Conservation (phyloP, 2,888 invertebrate genomes). For the Drosophila flavopinicola region DNA sequence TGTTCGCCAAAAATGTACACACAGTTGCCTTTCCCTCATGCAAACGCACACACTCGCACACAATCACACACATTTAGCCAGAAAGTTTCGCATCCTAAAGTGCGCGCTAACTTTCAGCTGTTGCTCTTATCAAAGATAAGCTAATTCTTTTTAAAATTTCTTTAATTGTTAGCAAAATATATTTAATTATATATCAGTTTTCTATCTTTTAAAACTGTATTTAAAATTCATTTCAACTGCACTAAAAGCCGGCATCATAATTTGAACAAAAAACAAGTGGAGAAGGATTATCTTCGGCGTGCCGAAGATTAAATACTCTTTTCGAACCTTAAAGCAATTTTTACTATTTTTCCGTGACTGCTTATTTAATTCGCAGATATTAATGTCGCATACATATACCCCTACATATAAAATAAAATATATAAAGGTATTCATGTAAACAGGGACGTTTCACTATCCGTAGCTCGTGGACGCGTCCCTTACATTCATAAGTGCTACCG, state of each 20-base stretch:
- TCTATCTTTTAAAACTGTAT: not conserved
- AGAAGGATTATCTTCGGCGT: no score
- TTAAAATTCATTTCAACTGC: not conserved
- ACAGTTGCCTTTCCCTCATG: slow-evolving; percentile 49
- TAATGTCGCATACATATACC: no score
- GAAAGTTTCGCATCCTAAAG: slow-evolving; percentile 50
- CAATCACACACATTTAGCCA: slow-evolving; percentile 6
- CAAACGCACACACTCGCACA: slow-evolving; percentile 22
- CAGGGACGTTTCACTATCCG: no score
- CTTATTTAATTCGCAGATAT: no score
- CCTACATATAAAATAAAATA: no score
- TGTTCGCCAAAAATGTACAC: slow-evolving; percentile 65
- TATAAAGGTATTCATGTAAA: no score
- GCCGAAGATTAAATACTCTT: no score
- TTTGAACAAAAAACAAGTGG: slow-evolving; percentile 1
- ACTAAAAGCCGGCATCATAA: slow-evolving; percentile 27
- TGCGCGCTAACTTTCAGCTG: slow-evolving; percentile 13
- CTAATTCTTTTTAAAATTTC: not conserved
- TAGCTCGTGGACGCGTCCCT: no score
- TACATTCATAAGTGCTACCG: no score
- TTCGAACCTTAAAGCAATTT: no score
- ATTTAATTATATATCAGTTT: not conserved
- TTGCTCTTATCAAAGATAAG: slow-evolving; percentile 2
- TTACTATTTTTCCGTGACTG: no score
- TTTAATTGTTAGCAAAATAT: not conserved